Evolutionary conservation across 2,888 invertebrate genomes (phyloP).

Genomic region (Drosophila eohydei): DNA sequence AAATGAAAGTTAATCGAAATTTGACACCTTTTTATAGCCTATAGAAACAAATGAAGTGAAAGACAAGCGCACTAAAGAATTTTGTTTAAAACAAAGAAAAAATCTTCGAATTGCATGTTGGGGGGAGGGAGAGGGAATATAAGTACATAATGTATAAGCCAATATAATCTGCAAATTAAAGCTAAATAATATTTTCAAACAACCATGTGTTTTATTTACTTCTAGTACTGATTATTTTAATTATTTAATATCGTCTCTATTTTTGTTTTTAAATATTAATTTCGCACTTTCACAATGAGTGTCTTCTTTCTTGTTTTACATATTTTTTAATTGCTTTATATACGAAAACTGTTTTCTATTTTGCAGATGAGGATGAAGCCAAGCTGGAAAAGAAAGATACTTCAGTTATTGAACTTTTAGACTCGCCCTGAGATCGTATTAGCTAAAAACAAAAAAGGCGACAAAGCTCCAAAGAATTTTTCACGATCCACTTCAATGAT

Average conservation of each 20-base stretch:
- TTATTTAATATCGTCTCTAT: neutral
- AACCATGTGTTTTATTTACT: slow-evolving; percentile 53
- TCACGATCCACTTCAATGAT: slow-evolving; percentile 18
- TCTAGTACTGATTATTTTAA: slow-evolving; percentile 1
- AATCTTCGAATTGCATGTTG: slow-evolving; percentile 30
- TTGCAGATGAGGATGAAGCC: slow-evolving; percentile 46
- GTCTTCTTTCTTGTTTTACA: slow-evolving; percentile 18
- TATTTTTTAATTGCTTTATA: slow-evolving; percentile 36
- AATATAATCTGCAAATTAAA: slow-evolving; percentile 54
- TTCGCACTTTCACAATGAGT: slow-evolving; percentile 29
- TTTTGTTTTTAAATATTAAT: slow-evolving; percentile 18
- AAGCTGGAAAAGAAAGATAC: slow-evolving; percentile 53
- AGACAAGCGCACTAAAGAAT: slow-evolving; percentile 14
- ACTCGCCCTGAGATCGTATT: slow-evolving; percentile 45
- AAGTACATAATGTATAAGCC: slow-evolving; percentile 35
- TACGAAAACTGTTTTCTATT: slow-evolving; percentile 31
- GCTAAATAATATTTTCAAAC: slow-evolving; percentile 43
- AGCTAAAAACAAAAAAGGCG: slow-evolving; percentile 6
- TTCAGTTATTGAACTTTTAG: slow-evolving; percentile 68
- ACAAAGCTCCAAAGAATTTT: slow-evolving; percentile 51
- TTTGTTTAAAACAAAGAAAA: slow-evolving; percentile 17
- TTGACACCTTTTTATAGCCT: slow-evolving; percentile 12
- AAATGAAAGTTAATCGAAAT: slow-evolving; percentile 29
- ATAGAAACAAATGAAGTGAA: slow-evolving; percentile 1
- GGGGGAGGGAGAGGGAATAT: slow-evolving; percentile 9